A percentile compares a stretch with the other conserved stretches of the same genome.
Conservation (phyloP, 2,888 invertebrate genomes). For the Parthenolecanium corni region DNA sequence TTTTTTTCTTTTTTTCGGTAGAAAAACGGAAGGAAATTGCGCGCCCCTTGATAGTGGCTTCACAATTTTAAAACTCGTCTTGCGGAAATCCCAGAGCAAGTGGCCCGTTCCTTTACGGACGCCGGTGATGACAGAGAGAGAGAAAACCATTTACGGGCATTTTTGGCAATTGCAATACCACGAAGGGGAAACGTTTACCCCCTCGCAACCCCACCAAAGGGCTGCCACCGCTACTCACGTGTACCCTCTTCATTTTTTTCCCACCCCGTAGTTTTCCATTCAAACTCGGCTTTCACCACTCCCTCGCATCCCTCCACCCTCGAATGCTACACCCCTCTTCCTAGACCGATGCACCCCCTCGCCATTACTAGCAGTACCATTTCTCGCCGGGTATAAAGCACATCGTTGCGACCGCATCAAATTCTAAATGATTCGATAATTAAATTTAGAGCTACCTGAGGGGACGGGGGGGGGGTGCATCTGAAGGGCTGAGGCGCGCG, state of each 20-base stretch:
- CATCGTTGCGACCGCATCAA: too few species aligned
- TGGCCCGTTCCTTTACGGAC: slow-evolving; percentile 29
- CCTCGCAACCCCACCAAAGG: slow-evolving; percentile 5
- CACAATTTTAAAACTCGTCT: slow-evolving; percentile 23
- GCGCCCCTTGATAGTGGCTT: slow-evolving; percentile 24
- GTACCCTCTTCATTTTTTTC: slow-evolving; percentile 8
- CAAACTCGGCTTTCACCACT: too few species aligned
- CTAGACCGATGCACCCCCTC: too few species aligned
- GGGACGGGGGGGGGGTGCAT: too few species aligned
- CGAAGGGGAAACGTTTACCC: slow-evolving; percentile 28
- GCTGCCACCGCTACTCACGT: slow-evolving; percentile 27
- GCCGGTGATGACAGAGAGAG: slow-evolving; percentile 25
- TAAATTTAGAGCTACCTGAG: too few species aligned
- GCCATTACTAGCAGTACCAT: too few species aligned
- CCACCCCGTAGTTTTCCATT: neutral
- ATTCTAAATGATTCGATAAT: too few species aligned
- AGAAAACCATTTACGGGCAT: slow-evolving; percentile 19
- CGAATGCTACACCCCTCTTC: too few species aligned
- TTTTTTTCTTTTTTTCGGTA: neutral
- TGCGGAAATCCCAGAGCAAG: slow-evolving; percentile 28
- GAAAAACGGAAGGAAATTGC: slow-evolving; percentile 28
- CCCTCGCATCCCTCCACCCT: too few species aligned
- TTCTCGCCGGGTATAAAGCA: too few species aligned
- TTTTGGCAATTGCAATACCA: slow-evolving; percentile 27
- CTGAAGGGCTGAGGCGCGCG: too few species aligned